These are phyloP conservation scores for Troilus luridus DNA, from an alignment of 2,888 invertebrate species.

Conservation along the genomic window DNA sequence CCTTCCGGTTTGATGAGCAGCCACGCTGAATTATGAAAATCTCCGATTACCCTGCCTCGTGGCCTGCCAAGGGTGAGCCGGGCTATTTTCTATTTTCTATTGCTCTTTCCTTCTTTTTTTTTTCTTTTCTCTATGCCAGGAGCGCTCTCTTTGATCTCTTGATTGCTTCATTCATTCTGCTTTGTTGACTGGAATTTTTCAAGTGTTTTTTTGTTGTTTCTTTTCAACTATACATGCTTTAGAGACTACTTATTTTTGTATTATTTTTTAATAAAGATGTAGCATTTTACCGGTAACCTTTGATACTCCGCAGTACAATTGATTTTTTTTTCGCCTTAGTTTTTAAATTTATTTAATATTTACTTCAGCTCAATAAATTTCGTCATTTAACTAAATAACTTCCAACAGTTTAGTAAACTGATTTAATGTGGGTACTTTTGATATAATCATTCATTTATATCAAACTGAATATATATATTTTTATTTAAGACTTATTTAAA, in stretches of 20 bases:
- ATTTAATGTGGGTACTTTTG: too few species aligned
- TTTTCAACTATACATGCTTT: background rate
- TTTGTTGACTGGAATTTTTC: conserved; percentile 42
- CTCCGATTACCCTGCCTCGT: conserved; percentile 31
- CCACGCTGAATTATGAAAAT: conserved; percentile 39
- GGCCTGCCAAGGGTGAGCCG: background rate
- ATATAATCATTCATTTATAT: too few species aligned
- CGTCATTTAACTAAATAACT: too few species aligned
- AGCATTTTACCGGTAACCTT: background rate
- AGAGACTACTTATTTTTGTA: conserved; percentile 3
- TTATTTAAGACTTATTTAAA: too few species aligned
- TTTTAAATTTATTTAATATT: too few species aligned
- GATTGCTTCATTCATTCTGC: conserved; percentile 31
- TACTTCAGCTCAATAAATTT: too few species aligned
- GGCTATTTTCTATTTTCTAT: conserved; percentile 1
- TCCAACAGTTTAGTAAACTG: too few species aligned
- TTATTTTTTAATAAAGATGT: background rate
- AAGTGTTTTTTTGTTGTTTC: background rate
- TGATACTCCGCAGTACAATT: background rate
- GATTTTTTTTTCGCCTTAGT: background rate
- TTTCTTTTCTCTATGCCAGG: background rate
- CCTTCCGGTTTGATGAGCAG: conserved; percentile 16
- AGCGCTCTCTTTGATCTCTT: conserved; percentile 32
- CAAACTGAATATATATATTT: too few species aligned
- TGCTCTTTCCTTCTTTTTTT: background rate